Base-by-base conservation (phyloP, 2,888 invertebrate genomes). In the Pachycephus smyrnensis region DNA sequence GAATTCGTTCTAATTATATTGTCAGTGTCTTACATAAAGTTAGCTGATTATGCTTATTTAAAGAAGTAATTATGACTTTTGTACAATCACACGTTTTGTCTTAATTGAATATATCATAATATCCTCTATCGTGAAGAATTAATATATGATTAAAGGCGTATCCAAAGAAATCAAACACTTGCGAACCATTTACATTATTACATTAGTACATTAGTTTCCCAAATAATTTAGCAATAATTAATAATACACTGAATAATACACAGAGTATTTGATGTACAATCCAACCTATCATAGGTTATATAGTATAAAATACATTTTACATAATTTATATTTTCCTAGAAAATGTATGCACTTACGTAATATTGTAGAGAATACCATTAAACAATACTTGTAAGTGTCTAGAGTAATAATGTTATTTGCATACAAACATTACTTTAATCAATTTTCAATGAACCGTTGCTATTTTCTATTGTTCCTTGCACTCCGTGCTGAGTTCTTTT, bases 401-500 rank as follows among this genome's bases (percentile, higher is more conserved):
- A 23, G 23, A 55, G 55, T 55, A 55, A 23, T 55, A 23, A 55
- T 55, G 23, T 55, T 55, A 55, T 55, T 55, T 23, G 55, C 23
- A 55, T 55, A 55, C 9, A 55, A 55, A 55, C 55, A 55, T 23
- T 23, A 23, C 55, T 55, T 55, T 23, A 55, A 55, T 55, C 23
- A 55, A 23, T 55, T 55, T 55, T 55, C 55, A 55, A 55, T 23
- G 2, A 55, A 15, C 23, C 40, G 71, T 31, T 76, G 71, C 33
- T 71, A 33, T 35, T 68, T 80, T 83, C 81, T 11, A 69, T 30
- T 30, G 12, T 11, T n/a, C 3, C 69, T 30, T 55, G 31, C n/a
- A n/a, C 15, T 15, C 76, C 68, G 35, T 81, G 81, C 12, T 75
- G 77, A 4, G 73, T 79, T 35, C 68, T 81, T 73, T 77, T 81